A percentile compares a stretch with the other conserved stretches of the same genome.
phyloP scores from a whole-genome alignment of 2,797 vertebrate species.

The Spinibarbus caldwelli region DNA sequence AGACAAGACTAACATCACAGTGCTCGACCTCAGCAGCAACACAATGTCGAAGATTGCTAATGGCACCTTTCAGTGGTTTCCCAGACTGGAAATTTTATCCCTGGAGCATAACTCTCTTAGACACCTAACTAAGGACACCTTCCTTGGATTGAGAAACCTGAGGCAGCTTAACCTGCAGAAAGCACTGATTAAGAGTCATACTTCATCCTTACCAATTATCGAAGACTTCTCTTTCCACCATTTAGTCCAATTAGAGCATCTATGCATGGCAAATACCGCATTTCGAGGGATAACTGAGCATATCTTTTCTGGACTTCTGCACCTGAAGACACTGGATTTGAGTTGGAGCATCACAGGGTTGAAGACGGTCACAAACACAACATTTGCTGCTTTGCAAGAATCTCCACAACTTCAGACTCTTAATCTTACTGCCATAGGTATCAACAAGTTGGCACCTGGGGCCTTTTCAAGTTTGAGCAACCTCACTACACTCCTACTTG shows the following conservation, averaged over 20 bases:
- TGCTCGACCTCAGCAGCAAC: conserved; percentile 86
- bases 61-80: conserved; percentile 84
- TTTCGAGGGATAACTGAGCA: conserved; percentile 73
- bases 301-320: conserved; percentile 85
- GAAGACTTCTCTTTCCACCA: conserved; percentile 86
- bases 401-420: conserved; percentile 84
- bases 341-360: conserved; percentile 76
- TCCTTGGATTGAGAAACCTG: conserved; percentile 83
- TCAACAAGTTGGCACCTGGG: conserved; percentile 74
- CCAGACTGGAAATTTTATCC: conserved; percentile 78
- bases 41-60: conserved; percentile 73
- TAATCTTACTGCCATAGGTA: conserved; percentile 83
- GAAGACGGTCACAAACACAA: conserved; percentile 79
- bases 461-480: conserved; percentile 82
- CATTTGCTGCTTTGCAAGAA: conserved; percentile 82
- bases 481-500: conserved; percentile 83
- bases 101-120: conserved; percentile 81
- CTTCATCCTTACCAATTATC: conserved; percentile 69
- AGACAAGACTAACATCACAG: conserved; percentile 79
- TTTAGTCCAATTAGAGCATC: conserved; percentile 79
- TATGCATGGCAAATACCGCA: conserved; percentile 80
- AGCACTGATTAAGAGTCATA: conserved; percentile 72
- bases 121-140: conserved; percentile 75
- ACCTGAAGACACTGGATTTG: conserved; percentile 82
- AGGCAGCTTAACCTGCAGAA: conserved; percentile 80